Evolutionary conservation across 2,113 vertebrate species (phyloP).

Genomic region (Empidonax alnorum): DNA sequence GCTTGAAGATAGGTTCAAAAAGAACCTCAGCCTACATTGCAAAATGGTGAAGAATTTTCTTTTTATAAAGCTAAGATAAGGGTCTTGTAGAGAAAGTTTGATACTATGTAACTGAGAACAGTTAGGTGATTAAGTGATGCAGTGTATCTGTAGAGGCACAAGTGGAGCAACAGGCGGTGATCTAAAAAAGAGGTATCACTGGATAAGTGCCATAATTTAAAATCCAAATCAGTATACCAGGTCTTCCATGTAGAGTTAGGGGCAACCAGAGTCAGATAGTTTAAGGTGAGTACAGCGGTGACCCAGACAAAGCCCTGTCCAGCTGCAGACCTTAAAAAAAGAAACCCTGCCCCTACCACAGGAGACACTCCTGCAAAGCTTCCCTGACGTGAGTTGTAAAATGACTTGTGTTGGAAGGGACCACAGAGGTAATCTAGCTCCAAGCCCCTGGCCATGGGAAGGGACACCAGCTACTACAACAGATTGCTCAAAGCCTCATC

Average conservation of each 20-base stretch:
- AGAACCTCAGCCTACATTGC: neutral
- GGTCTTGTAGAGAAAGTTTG: neutral
- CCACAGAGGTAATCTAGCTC: neutral
- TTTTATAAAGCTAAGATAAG: neutral
- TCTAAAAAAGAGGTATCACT: neutral
- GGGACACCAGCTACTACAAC: too few relatives aligned
- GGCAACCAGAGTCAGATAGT: neutral
- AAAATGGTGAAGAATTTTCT: neutral
- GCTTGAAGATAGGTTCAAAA: neutral
- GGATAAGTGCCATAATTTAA: neutral
- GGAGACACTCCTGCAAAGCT: neutral
- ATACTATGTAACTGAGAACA: neutral
- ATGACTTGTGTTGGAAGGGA: neutral
- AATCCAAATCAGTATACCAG: neutral
- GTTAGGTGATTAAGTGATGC: neutral
- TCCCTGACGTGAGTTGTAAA: fast-evolving
- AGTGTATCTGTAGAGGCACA: neutral
- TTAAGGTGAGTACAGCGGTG: neutral
- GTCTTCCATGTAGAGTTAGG: neutral
- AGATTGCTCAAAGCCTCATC: fast-evolving
- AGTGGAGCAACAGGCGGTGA: neutral
- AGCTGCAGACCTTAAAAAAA: neutral
- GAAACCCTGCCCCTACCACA: neutral
- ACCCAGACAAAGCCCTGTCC: neutral
- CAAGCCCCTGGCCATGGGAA: neutral